Percentiles rank a stretch among this genome's conserved stretches.
phyloP scores from a whole-genome alignment of 1,140 invertebrate genomes.

The Lepidotrigona ventralis region DNA sequence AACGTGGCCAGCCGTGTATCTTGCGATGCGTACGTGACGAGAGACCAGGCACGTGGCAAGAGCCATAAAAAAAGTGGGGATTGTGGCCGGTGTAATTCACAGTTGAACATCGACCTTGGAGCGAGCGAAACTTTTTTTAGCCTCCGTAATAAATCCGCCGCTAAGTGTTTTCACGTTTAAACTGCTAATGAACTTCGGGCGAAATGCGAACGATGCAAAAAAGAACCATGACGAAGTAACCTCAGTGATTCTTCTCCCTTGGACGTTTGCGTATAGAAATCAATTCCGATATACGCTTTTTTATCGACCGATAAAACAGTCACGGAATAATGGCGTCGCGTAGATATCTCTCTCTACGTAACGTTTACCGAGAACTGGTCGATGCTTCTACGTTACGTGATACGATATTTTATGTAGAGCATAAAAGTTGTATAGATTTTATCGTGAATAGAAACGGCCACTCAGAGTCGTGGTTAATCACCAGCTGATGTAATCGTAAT shows the following conservation, averaged over 20 bases:
- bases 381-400: neutral
- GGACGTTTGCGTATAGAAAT: neutral
- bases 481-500: neutral
- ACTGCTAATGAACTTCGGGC: neutral
- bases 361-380: neutral
- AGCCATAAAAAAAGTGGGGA: constrained; percentile 1
- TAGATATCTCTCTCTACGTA: neutral
- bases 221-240: neutral
- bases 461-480: neutral
- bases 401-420: neutral
- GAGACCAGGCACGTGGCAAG: neutral
- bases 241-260: neutral
- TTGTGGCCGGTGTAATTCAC: neutral
- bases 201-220: neutral
- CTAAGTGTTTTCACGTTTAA: constrained; percentile 1
- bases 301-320: constrained; percentile 5
- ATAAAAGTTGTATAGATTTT: neutral
- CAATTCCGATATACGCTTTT: neutral
- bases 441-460: neutral
- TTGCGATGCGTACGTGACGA: neutral
- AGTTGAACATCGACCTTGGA: neutral
- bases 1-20: neutral
- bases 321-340: neutral
- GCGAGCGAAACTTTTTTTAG: neutral
- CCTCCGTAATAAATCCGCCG: neutral